A percentile compares a stretch with the other conserved stretches of the same genome.
Evolutionary conservation across 2,888 invertebrate species (phyloP).

Genomic region (Apomyelois bistriatella): DNA sequence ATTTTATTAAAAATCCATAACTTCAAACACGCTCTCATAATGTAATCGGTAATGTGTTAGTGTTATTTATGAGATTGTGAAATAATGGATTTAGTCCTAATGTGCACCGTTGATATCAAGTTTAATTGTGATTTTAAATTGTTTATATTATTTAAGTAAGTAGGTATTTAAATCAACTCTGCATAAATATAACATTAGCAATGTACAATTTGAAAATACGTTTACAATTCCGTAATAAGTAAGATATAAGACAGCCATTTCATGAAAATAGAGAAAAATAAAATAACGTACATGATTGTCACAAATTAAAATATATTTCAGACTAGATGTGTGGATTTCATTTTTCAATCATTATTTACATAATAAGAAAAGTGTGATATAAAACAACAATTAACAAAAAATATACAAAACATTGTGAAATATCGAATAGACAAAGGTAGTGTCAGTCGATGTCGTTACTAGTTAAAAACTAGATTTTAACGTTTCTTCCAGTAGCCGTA

Average conservation of each 20-base stretch:
- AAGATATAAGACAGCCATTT: background rate
- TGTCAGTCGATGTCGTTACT: slow-evolving; percentile 3
- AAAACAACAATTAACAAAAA: background rate
- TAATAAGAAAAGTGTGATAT: background rate
- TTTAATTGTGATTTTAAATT: too few species aligned
- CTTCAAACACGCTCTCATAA: too few species aligned
- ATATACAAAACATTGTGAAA: background rate
- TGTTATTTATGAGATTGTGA: too few species aligned
- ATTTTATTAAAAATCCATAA: too few species aligned
- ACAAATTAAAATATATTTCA: slow-evolving; percentile 3
- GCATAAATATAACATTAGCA: too few species aligned
- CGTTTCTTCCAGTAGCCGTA: slow-evolving; percentile 16
- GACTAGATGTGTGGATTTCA: background rate
- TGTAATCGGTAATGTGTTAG: too few species aligned
- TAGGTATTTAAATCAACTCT: too few species aligned
- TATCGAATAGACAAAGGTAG: background rate
- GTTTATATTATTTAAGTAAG: too few species aligned
- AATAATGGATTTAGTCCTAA: too few species aligned
- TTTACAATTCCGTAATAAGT: too few species aligned
- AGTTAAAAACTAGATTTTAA: slow-evolving; percentile 1
- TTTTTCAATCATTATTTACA: background rate
- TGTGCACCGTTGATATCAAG: too few species aligned
- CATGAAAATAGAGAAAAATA: background rate
- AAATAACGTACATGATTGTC: background rate
- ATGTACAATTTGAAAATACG: too few species aligned